phyloP scores from a whole-genome alignment of 2,888 invertebrate species.

The Ennomos erosarius region DNA sequence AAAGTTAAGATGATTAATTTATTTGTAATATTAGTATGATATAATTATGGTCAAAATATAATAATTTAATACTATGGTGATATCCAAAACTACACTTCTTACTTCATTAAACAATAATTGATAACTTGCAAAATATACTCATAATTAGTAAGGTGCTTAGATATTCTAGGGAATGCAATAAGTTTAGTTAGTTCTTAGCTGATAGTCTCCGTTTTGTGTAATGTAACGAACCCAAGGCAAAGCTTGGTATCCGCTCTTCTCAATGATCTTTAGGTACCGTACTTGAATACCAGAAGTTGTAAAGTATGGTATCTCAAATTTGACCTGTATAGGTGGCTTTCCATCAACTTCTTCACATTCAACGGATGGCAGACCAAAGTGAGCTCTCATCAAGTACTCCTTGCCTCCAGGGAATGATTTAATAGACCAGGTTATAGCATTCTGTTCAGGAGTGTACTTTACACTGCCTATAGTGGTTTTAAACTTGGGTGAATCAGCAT shows the following conservation, averaged over 20 bases:
- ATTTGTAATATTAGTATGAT: slow-evolving; percentile 50
- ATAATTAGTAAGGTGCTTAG: slow-evolving; percentile 53
- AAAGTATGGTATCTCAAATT: slow-evolving; percentile 99
- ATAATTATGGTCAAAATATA: slow-evolving; percentile 52
- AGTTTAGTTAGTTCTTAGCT: slow-evolving; percentile 94
- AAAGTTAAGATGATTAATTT: slow-evolving; percentile 60
- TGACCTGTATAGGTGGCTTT: slow-evolving; percentile 98
- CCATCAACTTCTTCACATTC: slow-evolving; percentile 97
- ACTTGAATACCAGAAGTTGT: slow-evolving; percentile 99
- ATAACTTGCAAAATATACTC: slow-evolving; percentile 64
- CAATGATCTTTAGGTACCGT: slow-evolving; percentile 98
- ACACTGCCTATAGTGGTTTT: slow-evolving; percentile 98
- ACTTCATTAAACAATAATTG: slow-evolving; percentile 46
- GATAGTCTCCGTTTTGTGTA: slow-evolving; percentile 99
- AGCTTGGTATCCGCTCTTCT: slow-evolving; percentile 99
- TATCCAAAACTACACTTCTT: slow-evolving; percentile 42
- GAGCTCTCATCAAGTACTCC: slow-evolving; percentile 98
- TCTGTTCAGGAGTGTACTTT: slow-evolving; percentile 98
- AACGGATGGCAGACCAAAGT: slow-evolving; percentile 98
- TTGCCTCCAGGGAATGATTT: slow-evolving; percentile 99
- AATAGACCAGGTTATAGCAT: slow-evolving; percentile 98
- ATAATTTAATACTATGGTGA: slow-evolving; percentile 67
- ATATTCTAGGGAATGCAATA: slow-evolving; percentile 53
- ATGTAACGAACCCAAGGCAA: slow-evolving; percentile 99
- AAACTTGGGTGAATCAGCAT: slow-evolving; percentile 99